Percentiles rank a stretch among this genome's conserved stretches.
Evolutionary conservation across 2,797 vertebrate species (phyloP).

Genomic region (Toxotes lorentzi): DNA sequence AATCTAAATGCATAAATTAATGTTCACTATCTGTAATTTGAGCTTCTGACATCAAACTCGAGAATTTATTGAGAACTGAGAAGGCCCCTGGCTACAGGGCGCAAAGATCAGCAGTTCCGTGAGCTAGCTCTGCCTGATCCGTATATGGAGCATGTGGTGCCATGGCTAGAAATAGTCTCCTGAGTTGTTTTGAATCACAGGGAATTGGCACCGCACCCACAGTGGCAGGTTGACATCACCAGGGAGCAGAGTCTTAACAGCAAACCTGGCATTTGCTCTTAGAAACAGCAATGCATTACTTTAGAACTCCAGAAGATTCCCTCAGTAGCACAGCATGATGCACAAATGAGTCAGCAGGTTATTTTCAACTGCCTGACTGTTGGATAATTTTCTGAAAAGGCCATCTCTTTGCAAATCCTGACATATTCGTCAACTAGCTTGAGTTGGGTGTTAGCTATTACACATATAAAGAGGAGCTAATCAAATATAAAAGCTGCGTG

Average conservation of each 20-base stretch:
- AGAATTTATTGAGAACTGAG: neutral
- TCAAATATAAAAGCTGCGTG: constrained; percentile 5
- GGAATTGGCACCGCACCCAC: constrained; percentile 69
- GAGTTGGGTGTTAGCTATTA: constrained; percentile 8
- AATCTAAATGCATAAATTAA: neutral
- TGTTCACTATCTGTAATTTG: neutral
- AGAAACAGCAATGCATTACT: neutral
- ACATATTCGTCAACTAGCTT: constrained; percentile 23
- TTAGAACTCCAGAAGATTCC: constrained; percentile 24
- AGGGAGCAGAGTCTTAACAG: constrained; percentile 38
- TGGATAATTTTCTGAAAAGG: constrained; percentile 24
- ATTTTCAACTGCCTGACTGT: constrained; percentile 50
- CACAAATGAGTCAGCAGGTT: constrained; percentile 63
- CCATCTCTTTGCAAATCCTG: constrained; percentile 34
- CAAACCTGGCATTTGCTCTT: constrained; percentile 33
- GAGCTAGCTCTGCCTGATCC: constrained; percentile 13
- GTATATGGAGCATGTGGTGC: constrained; percentile 50
- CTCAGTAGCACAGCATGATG: constrained; percentile 36
- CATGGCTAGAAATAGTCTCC: constrained; percentile 63
- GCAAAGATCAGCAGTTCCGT: constrained; percentile 17
- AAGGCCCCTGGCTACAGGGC: constrained; percentile 24
- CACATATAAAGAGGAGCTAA: constrained; percentile 7
- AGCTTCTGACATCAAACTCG: constrained; percentile 3
- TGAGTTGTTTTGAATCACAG: constrained; percentile 61
- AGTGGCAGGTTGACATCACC: constrained; percentile 67